These are phyloP conservation scores for Carlito syrichta DNA, from an alignment of 2,113 vertebrate species.

Conservation along the genomic window DNA sequence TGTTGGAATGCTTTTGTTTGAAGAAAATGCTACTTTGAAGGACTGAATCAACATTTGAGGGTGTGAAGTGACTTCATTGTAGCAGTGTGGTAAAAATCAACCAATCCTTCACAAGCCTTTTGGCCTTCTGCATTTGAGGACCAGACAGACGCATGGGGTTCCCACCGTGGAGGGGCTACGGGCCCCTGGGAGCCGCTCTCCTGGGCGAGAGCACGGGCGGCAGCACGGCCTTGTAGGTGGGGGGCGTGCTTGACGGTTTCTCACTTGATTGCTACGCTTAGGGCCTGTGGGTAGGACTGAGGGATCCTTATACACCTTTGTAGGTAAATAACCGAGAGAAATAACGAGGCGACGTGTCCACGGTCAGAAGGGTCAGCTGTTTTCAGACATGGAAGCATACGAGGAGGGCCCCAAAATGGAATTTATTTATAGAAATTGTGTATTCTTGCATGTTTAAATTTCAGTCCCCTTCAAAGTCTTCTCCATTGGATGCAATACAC, in stretches of 20 bases:
- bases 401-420: neutral
- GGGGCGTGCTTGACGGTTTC: accelerated
- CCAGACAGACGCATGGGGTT: neutral
- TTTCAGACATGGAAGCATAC: neutral
- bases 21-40: neutral
- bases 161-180: neutral
- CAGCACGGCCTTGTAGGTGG: neutral
- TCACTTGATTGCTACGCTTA: neutral
- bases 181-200: neutral
- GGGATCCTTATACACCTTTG: neutral
- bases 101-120: too few species aligned
- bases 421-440: neutral
- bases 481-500: too few species aligned
- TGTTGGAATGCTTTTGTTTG: neutral
- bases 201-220: neutral
- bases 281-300: neutral
- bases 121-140: neutral
- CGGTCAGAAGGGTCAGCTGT: neutral
- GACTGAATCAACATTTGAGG: neutral
- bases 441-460: neutral
- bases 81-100: too few species aligned
- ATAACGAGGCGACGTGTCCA: neutral
- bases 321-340: neutral
- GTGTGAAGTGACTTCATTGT: neutral
- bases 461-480: neutral